Evolutionary conservation across 2,888 invertebrate species (phyloP).

Genomic region (Rhagonycha fulva): DNA sequence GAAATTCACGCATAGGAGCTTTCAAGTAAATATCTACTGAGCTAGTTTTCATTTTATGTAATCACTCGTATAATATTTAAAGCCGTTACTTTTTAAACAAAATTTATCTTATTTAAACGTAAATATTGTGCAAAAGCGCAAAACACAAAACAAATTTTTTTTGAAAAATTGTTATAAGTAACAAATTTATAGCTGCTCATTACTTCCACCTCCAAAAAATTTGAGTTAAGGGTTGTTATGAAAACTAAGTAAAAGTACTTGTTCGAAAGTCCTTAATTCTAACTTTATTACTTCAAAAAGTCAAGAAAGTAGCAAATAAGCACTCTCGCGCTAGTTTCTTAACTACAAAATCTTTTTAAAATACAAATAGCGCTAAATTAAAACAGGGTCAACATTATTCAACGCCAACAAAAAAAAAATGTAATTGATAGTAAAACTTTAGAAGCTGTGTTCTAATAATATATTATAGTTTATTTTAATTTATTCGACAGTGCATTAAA

Average conservation of each 20-base stretch:
- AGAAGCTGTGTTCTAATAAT: no score
- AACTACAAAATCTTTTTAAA: no score
- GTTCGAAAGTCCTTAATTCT: no score
- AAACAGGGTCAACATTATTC: no score
- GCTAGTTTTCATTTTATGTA: background rate
- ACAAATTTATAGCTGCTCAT: background rate
- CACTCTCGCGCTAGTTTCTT: no score
- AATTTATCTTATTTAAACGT: background rate
- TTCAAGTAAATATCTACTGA: constrained; percentile 6
- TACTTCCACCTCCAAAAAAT: background rate
- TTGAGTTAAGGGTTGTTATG: background rate
- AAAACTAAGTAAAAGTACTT: background rate
- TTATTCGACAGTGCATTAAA: no score
- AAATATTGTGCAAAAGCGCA: background rate
- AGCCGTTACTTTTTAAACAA: background rate
- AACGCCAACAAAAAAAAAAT: no score
- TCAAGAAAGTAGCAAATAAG: no score
- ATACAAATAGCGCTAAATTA: no score
- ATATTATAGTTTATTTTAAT: no score
- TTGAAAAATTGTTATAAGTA: background rate
- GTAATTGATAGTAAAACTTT: no score
- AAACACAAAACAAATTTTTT: background rate
- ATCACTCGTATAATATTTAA: background rate
- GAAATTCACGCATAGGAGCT: constrained; percentile 10
- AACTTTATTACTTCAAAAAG: no score